Conservation (phyloP, 2,797 vertebrate genomes). For the Galago senegalensis region DNA sequence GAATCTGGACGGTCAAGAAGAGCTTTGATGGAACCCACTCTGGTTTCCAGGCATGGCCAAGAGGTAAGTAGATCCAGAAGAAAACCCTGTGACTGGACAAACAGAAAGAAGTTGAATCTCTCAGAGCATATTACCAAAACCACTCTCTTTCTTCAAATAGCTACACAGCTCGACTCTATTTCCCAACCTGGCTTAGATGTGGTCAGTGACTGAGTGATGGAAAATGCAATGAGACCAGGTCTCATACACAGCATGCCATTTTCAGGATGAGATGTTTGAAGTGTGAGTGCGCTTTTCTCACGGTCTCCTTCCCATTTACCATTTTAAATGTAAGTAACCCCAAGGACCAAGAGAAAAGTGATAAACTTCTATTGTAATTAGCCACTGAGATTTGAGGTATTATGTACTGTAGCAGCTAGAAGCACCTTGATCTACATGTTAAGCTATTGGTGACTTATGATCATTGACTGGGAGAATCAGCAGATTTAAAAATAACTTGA, state of each 20-base stretch:
- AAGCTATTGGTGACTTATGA: neutral
- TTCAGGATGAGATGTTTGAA: neutral
- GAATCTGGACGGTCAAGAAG: neutral
- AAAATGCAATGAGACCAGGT: neutral
- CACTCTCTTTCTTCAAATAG: neutral
- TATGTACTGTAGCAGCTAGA: neutral
- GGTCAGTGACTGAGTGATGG: neutral
- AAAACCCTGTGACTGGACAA: neutral
- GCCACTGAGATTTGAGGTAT: neutral
- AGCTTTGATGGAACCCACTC: neutral
- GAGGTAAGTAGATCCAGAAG: neutral
- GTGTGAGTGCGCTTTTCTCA: neutral
- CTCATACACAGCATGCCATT: neutral
- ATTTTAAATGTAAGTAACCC: slow-evolving; percentile 1
- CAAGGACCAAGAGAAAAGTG: neutral
- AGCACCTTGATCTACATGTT: neutral
- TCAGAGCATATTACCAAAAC: neutral
- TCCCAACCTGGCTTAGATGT: neutral
- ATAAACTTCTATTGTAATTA: neutral
- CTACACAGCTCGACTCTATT: neutral
- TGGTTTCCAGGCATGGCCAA: neutral
- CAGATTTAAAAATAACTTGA: neutral
- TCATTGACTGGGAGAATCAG: neutral
- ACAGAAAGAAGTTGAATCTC: neutral
- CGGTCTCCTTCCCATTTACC: neutral